Evolutionary conservation across 2,888 invertebrate species (phyloP).

Genomic region (Nasonia oneida): DNA sequence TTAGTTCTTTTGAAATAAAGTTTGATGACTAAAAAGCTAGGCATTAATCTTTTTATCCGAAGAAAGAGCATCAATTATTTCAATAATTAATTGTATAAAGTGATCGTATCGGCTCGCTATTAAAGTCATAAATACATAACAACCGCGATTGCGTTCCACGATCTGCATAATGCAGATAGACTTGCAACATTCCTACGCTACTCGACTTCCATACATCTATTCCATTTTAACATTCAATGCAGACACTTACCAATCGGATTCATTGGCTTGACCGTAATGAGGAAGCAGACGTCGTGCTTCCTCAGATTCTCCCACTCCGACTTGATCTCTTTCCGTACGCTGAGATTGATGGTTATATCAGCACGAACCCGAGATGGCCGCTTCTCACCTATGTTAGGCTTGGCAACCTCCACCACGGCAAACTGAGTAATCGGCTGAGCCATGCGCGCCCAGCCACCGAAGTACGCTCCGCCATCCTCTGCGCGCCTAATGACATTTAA

Average conservation of each 20-base stretch:
- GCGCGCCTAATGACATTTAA: constrained; percentile 83
- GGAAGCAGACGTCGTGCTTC: constrained; percentile 98
- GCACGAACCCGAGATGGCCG: constrained; percentile 97
- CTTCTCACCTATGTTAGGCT: constrained; percentile 95
- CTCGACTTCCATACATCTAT: no score
- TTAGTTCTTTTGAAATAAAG: not conserved
- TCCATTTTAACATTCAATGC: constrained; percentile 13
- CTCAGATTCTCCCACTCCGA: constrained; percentile 97
- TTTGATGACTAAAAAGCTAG: no score
- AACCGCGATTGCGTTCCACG: no score
- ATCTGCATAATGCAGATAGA: no score
- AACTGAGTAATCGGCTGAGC: constrained; percentile 96
- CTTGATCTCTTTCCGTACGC: constrained; percentile 94
- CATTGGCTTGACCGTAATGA: constrained; percentile 93
- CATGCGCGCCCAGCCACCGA: constrained; percentile 99
- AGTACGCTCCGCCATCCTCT: constrained; percentile 92
- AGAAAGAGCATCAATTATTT: no score
- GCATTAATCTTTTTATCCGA: no score
- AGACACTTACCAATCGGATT: constrained; percentile 86
- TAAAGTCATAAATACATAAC: no score
- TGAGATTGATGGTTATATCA: constrained; percentile 95
- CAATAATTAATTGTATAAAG: no score
- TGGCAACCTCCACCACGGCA: constrained; percentile 96
- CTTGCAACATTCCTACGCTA: no score
- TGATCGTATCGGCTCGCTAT: no score